phyloP scores from a whole-genome alignment of 2,113 vertebrate species.

The Okapia johnstoni region DNA sequence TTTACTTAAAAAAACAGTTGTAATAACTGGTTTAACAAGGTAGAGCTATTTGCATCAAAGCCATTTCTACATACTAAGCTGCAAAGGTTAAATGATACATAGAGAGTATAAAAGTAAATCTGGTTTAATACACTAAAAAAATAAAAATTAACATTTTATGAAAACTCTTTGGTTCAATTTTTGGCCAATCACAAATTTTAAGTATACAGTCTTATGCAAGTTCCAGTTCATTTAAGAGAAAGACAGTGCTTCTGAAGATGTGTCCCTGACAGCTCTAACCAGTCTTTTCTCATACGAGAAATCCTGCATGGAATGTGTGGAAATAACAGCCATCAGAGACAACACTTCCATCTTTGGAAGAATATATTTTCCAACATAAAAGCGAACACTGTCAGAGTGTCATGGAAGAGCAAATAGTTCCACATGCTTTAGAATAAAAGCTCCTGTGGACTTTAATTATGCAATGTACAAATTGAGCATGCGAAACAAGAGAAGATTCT shows the following conservation, averaged over 20 bases:
- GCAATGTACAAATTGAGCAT: not conserved
- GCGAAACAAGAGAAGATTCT: not conserved
- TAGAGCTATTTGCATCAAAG: not conserved
- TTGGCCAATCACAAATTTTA: not conserved
- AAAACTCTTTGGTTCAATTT: not conserved
- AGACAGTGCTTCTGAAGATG: not conserved
- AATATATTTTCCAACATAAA: not conserved
- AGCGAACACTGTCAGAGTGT: not conserved
- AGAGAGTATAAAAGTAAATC: not conserved
- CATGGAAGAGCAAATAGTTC: not conserved
- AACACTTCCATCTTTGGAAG: not conserved
- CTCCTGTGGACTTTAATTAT: conserved; percentile 24
- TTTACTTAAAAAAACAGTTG: not conserved
- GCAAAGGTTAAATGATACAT: not conserved
- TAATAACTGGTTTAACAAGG: not conserved
- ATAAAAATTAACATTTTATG: not conserved
- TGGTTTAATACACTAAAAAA: not conserved
- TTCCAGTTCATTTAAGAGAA: not conserved
- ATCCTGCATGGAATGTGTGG: not conserved
- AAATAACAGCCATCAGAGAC: not conserved
- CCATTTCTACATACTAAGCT: not conserved
- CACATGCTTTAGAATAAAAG: conserved; percentile 28
- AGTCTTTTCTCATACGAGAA: not conserved
- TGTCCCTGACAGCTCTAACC: not conserved
- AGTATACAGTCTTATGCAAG: not conserved